Evolutionary conservation across 2,797 vertebrate genomes (phyloP), one percentile per base, ranked within the genome.

Genomic region (Uromys caudimaculatus): DNA sequence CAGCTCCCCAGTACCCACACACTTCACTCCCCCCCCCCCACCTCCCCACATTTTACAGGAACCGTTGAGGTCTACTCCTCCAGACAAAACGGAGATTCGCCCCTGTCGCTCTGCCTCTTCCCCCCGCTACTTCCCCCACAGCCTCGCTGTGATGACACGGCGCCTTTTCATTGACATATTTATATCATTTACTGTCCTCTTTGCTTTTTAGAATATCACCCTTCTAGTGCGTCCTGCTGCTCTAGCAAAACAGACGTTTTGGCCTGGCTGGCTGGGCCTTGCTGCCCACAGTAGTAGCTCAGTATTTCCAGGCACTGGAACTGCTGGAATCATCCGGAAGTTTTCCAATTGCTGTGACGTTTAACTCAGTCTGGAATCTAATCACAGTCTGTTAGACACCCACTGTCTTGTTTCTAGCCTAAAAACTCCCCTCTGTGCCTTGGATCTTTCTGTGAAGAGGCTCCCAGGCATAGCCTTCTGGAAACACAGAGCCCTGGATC

Each of bases 41-140:
- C 44, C 44, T 76, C 24, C 12, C 21, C 62, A 14, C 2, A 27
- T 64, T n/a, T 64, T 21, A 64, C 41, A 84, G 4, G 19, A 27
- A 23, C 17, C 54, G 56, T 16, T 69, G 12, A 52, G 4, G 62
- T 85, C 62, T 85, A 14, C 29, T 3, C 16, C 60, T 79, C 11
- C 8, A 17, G 24, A 32, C 83, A 52, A 50, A 85, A 24, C 44
- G 5, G 62, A 23, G 17, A 52, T 27, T 10, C 0, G 12, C 17
- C 60, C 19, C 17, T 2, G 19, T 6, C 44, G 1, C 19, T 64
- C 82, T 16, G 32, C 8, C 32, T 32, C 83, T 50, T 50, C 44
- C 35, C 32, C 14, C 52, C 16, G 2, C 19, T 4, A 1, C 23
- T n/a, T 24, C 27, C 11, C 41, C 32, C 62, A 9, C 0, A 9